A percentile compares a stretch with the other conserved stretches of the same genome.
Conservation (phyloP, 2,888 invertebrate genomes). For the Caenorhabditis plicata region DNA sequence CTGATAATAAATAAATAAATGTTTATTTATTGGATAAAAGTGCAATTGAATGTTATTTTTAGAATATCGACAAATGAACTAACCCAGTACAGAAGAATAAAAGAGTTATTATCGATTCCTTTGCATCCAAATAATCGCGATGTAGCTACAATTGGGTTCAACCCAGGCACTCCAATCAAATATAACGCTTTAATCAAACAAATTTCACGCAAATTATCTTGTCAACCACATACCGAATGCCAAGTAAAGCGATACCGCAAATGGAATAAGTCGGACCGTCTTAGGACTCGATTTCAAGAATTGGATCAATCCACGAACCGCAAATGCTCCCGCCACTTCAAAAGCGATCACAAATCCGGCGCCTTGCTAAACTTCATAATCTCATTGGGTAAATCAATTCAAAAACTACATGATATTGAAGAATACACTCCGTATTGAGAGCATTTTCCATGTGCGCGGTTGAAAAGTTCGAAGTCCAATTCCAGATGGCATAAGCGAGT, state of each 20-base stretch:
- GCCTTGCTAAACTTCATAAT: background rate
- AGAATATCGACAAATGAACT: background rate
- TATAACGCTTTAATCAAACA: constrained; percentile 44
- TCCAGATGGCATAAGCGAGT: constrained; percentile 56
- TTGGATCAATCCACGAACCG: constrained; percentile 38
- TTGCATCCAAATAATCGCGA: constrained; percentile 55
- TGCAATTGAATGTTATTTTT: background rate
- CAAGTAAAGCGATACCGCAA: constrained; percentile 40
- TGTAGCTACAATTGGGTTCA: constrained; percentile 60
- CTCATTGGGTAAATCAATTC: background rate
- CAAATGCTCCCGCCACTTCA: constrained; percentile 48
- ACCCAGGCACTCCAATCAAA: constrained; percentile 59
- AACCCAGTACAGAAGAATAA: constrained; percentile 56
- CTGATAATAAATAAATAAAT: constrained; percentile 10
- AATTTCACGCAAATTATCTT: background rate
- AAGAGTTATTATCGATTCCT: constrained; percentile 56
- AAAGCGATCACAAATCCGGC: constrained; percentile 38
- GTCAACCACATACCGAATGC: constrained; percentile 34
- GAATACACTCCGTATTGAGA: constrained; percentile 41
- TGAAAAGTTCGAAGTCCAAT: constrained; percentile 44
- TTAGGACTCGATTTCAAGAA: constrained; percentile 25
- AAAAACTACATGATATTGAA: constrained; percentile 50
- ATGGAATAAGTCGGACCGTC: constrained; percentile 33
- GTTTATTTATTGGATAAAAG: background rate
- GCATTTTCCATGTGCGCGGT: constrained; percentile 44